Percentiles rank a stretch among this genome's conserved stretches.
Evolutionary conservation across 2,797 vertebrate genomes (phyloP).

Genomic region (Heteromormyrus szaboi): DNA sequence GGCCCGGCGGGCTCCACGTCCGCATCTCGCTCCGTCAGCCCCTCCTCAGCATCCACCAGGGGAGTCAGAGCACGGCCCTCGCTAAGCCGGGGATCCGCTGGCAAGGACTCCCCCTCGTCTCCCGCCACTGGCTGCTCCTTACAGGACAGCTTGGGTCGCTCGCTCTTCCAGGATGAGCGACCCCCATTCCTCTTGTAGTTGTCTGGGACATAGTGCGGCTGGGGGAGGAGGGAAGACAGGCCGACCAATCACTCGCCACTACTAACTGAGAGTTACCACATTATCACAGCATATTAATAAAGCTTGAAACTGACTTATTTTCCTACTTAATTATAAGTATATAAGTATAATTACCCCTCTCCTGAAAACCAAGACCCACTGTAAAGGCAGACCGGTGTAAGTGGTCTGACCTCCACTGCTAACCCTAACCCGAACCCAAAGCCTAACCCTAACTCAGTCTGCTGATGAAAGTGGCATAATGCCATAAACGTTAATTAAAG

Average conservation of each 20-base stretch:
- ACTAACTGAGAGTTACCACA: not conserved
- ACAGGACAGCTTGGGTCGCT: conserved; percentile 56
- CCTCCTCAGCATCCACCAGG: conserved; percentile 51
- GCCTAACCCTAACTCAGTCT: not conserved
- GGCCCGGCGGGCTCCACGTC: not conserved
- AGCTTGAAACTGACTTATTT: not conserved
- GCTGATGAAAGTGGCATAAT: not conserved
- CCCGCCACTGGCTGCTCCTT: conserved; percentile 28
- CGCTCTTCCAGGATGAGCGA: conserved; percentile 70
- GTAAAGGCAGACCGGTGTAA: not conserved
- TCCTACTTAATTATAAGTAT: not conserved
- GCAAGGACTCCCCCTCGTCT: conserved; percentile 72
- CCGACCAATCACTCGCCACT: not conserved
- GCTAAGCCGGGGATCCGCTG: conserved; percentile 51
- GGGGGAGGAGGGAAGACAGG: conserved; percentile 21
- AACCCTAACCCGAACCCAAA: not conserved
- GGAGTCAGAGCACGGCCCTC: conserved; percentile 51
- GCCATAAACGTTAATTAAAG: not conserved
- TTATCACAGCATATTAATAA: not conserved
- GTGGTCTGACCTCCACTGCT: not conserved
- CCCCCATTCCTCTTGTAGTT: conserved; percentile 76
- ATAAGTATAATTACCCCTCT: not conserved
- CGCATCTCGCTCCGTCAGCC: conserved; percentile 3
- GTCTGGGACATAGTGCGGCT: conserved; percentile 77
- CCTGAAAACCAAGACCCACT: not conserved